phyloP scores from a whole-genome alignment of 2,113 vertebrate genomes.

The Oncorhynchus tshawytscha region DNA sequence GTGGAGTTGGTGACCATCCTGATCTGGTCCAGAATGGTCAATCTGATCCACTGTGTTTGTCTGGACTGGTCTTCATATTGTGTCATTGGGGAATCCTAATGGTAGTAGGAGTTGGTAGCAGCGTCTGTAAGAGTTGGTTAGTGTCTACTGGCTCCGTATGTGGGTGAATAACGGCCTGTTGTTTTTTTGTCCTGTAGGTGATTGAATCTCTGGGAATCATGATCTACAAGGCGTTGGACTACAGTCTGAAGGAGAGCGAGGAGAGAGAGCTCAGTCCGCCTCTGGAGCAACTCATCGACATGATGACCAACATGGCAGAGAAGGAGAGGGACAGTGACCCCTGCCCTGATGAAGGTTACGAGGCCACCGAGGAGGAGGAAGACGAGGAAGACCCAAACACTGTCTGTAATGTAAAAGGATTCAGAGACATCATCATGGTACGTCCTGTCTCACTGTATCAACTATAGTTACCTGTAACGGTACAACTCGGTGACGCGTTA shows the following conservation, averaged over 20 bases:
- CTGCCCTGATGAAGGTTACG: constrained; percentile 91
- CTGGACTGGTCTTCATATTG: no score
- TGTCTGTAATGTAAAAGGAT: constrained; percentile 73
- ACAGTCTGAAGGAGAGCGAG: constrained; percentile 92
- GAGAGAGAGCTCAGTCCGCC: constrained; percentile 93
- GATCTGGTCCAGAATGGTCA: no score
- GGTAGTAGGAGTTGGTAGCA: no score
- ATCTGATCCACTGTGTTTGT: no score
- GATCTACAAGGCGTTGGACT: constrained; percentile 98
- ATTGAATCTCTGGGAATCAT: constrained; percentile 95
- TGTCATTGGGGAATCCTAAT: no score
- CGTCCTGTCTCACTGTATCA: not conserved
- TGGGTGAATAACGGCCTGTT: no score
- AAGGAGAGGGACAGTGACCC: constrained; percentile 66
- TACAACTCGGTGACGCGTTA: no score
- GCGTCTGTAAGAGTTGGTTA: no score
- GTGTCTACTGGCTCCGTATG: no score
- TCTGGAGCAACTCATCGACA: constrained; percentile 89
- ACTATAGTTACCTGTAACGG: no score
- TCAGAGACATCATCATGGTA: constrained; percentile 87
- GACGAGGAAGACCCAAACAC: constrained; percentile 57
- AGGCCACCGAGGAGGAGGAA: constrained; percentile 88
- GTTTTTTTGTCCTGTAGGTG: constrained; percentile 69
- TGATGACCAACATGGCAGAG: constrained; percentile 86
- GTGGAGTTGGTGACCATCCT: no score